These are phyloP conservation scores for Castor canadensis DNA, from an alignment of 2,113 vertebrate species.

Conservation along the genomic window DNA sequence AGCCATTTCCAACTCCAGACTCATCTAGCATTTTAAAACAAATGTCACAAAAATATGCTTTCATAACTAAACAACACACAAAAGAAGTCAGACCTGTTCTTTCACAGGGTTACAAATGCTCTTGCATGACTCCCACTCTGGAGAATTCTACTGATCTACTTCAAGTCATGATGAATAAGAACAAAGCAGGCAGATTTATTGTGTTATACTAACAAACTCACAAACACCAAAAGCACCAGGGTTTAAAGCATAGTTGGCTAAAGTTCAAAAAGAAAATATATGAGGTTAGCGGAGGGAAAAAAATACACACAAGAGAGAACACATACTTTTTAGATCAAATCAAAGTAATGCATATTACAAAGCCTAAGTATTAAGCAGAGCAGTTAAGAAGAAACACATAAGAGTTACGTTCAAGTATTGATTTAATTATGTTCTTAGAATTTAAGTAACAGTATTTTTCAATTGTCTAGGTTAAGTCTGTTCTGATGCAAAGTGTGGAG, in stretches of 20 bases:
- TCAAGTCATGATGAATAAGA: conserved; percentile 1
- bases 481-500: neutral
- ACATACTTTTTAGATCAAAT: neutral
- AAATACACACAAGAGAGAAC: neutral
- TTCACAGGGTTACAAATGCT: neutral
- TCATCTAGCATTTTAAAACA: conserved; percentile 33
- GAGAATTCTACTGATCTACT: neutral
- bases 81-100: conserved; percentile 16
- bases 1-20: conserved; percentile 1
- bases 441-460: neutral
- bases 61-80: conserved; percentile 32
- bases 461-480: neutral
- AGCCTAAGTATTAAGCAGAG: neutral
- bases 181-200: neutral
- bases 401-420: neutral
- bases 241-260: neutral
- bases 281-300: neutral
- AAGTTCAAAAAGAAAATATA: neutral
- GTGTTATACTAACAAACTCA: neutral
- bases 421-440: conserved; percentile 25
- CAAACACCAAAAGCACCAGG: neutral
- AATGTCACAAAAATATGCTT: neutral
- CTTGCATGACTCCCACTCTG: neutral
- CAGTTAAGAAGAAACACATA: neutral
- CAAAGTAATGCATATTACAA: neutral